Evolutionary conservation across 2,113 vertebrate genomes (phyloP).

Genomic region (Petrocephalus zakoni): DNA sequence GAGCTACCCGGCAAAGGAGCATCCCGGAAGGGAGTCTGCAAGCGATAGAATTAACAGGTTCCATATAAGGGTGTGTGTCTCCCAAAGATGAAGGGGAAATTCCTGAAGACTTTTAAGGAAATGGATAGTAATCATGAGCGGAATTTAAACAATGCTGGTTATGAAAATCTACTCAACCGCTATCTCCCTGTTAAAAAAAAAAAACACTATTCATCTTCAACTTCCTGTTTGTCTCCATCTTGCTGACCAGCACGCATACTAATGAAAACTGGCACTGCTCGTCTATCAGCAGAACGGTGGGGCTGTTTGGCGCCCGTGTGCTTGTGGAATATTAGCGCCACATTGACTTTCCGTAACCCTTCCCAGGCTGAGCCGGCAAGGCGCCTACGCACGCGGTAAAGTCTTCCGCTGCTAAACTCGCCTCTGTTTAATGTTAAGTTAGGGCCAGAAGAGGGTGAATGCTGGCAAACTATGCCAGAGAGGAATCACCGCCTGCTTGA

Average conservation of each 20-base stretch:
- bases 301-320: background rate
- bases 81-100: background rate
- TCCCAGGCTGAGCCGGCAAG: conserved; percentile 19
- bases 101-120: background rate
- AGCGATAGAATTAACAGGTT: conserved; percentile 5
- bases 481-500: background rate
- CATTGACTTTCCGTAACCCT: conserved; percentile 43
- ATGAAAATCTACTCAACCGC: conserved; percentile 25
- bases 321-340: conserved; percentile 44
- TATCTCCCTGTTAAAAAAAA: conserved; percentile 6
- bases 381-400: conserved; percentile 29
- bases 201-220: conserved; percentile 8
- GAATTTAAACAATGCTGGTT: conserved; percentile 1
- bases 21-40: background rate
- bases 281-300: conserved; percentile 30
- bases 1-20: background rate
- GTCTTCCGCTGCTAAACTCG: conserved; percentile 50
- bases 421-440: background rate
- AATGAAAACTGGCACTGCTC: conserved; percentile 35
- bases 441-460: background rate
- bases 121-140: background rate
- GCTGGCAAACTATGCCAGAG: background rate
- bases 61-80: background rate
- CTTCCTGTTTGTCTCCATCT: conserved; percentile 12
- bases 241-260: conserved; percentile 21